Percentiles rank a stretch among this genome's conserved stretches.
Conservation (phyloP, 2,113 vertebrate species). For the Nannobrachium achirus region DNA sequence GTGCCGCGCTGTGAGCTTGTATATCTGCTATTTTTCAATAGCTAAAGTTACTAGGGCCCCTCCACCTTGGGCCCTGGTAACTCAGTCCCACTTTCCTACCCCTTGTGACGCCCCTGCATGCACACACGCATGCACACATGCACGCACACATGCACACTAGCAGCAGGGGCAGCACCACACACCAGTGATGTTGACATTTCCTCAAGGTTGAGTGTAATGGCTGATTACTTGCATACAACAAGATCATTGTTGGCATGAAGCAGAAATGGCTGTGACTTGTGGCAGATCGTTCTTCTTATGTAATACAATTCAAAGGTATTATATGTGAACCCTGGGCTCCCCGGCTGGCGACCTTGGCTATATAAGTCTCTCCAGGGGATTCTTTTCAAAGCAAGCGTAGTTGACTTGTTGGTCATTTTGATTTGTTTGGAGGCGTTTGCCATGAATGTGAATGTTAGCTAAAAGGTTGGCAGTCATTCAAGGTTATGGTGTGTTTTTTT, state of each 20-base stretch:
- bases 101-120: no score
- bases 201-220: conserved; percentile 63
- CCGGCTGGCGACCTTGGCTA: conserved; percentile 62
- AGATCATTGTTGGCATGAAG: conserved; percentile 53
- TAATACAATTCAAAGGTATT: conserved; percentile 69
- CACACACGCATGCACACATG: background rate
- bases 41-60: no score
- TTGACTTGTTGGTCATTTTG: conserved; percentile 71
- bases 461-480: conserved; percentile 40
- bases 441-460: conserved; percentile 57
- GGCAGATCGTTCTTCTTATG: conserved; percentile 65
- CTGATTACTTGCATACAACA: conserved; percentile 50
- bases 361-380: conserved; percentile 50
- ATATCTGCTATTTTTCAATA: no score
- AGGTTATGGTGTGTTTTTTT: conserved; percentile 54
- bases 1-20: no score
- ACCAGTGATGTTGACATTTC: conserved; percentile 48
- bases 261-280: conserved; percentile 53
- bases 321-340: conserved; percentile 42
- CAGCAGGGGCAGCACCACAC: background rate
- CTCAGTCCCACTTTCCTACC: no score
- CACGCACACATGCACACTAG: background rate
- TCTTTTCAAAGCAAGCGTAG: conserved; percentile 66
- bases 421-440: conserved; percentile 64
- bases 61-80: no score